A percentile compares a stretch with the other conserved stretches of the same genome.
Conservation (phyloP, 1,140 invertebrate species). For the Schmidtea mediterranea region DNA sequence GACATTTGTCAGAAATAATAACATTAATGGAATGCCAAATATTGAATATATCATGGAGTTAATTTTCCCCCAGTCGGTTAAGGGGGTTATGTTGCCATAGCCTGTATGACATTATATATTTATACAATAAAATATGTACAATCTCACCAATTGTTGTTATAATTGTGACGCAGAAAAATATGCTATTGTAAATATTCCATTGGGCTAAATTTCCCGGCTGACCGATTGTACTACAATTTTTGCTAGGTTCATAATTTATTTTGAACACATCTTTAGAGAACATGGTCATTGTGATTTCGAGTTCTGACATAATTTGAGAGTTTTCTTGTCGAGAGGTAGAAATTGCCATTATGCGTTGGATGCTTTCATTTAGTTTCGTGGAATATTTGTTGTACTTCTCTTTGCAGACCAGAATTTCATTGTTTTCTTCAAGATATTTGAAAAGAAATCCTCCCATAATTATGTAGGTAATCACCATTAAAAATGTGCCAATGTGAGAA, state of each 20-base stretch:
- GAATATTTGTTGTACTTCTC: neutral
- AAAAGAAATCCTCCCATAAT: constrained; percentile 68
- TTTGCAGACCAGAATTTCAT: constrained; percentile 17
- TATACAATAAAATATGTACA: no score
- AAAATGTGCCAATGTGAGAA: constrained; percentile 63
- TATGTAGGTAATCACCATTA: constrained; percentile 57
- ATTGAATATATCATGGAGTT: constrained; percentile 79
- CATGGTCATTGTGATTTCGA: neutral
- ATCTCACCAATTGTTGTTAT: constrained; percentile 45
- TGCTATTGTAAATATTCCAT: constrained; percentile 46
- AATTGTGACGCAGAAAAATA: constrained; percentile 48
- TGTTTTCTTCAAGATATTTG: constrained; percentile 47
- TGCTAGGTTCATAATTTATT: constrained; percentile 33
- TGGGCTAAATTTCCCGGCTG: constrained; percentile 21
- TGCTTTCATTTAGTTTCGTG: neutral
- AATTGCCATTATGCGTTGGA: neutral
- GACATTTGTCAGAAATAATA: constrained; percentile 65
- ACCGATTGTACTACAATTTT: constrained; percentile 30
- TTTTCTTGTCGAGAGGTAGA: neutral
- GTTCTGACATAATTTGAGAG: neutral
- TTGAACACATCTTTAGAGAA: neutral
- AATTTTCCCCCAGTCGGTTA: constrained; percentile 61
- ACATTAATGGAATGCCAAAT: constrained; percentile 74
- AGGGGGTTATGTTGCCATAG: constrained; percentile 71
- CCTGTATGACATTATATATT: constrained; percentile 41